Evolutionary conservation across 1,140 invertebrate species (phyloP), one percentile per base, ranked within the genome.

Genomic region (Brachionus manjavacas): DNA sequence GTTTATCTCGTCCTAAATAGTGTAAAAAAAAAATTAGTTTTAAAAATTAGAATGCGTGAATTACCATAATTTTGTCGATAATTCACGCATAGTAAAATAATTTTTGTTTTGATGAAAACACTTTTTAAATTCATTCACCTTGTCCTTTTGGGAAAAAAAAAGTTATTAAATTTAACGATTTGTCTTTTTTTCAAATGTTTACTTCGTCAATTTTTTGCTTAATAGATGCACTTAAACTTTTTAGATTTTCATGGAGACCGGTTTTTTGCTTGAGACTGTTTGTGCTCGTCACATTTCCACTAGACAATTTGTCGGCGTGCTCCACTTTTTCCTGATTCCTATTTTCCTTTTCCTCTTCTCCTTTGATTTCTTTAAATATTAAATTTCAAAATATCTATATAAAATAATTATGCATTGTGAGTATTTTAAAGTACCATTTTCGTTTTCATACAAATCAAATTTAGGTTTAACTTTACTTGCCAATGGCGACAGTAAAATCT

Each of bases 201-300:
- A 81, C 79, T 46, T 81, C 79, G 20, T 64, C 52, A 31, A 81
- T 81, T 81, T 81, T 81, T n/a, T 64, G 31, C 12, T 64, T 81
- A 20, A 81, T 49, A 20, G 31, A 46, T 20, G 79, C 79, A 28
- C 79, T 81, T 6, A 81, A 35, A 14, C 49, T 35, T 68, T 81
- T 81, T 41, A 81, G 39, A 43, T 43, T 81, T 46, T 81, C 79
- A 25, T 81, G 79, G 4, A 81, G 25, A 64, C 79, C 79, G 46
- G 49, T 68, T 39, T 81, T 81, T 81, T 52, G 52, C 16, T 68
- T 81, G 3, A 64, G 4, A 28, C 12, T 76, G 6, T 72, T 72
- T 41, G 68, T 1, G 31, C 31, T 35, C 6, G 4, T 35, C n/a
- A 12, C 11, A 12, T n/a, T 12, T 64, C 2, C 60, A 23, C 25